Evolutionary conservation across 64 coral and sea anemone species (phyloP), one percentile per base, ranked within the genome.

Genomic region (Montipora cactus): DNA sequence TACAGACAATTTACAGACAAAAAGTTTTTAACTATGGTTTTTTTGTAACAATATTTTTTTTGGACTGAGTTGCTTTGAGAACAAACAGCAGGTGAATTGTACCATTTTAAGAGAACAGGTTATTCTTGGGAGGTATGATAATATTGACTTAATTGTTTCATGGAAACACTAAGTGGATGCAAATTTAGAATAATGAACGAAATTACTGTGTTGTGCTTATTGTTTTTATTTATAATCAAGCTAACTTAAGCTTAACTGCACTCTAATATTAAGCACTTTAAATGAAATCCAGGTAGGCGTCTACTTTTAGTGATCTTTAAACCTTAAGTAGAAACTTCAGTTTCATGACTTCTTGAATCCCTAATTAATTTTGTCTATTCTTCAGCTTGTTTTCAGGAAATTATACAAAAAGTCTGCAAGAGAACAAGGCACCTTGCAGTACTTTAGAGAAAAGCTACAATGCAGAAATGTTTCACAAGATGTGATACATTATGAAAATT

Each of bases 381-480:
- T 74, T 76, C 61, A 76, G 74, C 74, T 76, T 44, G 74, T 76
- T 25, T 76, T 76, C 74, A 76, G 45, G 28, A 76, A 45, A 46
- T 13, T 76, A 13, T 76, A 76, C 74, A 76, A 37, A 44, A 76
- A 76, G 7, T 76, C 44, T 11, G 23, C 25, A 44, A 76, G 74
- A 76, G 74, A 76, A 76, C 25, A 44, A 4, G 74, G 74, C 21
- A 76, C 74, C 10, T 14, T 76, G 28, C 74, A 8, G 28, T 64
- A 64, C 61, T 64, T 64, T 64, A 64, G 61, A 64, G 61, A 64
- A 64, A 64, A 64, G 14, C 61, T 76, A 5, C 74, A 76, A 45
- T 3, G 74, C 22, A 76, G 74, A 76, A 76, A 47, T 76, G 71
- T 74, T 8, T 25, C 21, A 9, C 74, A 76, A 44, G 74, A 76